These are phyloP conservation scores for Notarius quadriscutis DNA, from an alignment of 2,113 vertebrate species.

Conservation along the genomic window DNA sequence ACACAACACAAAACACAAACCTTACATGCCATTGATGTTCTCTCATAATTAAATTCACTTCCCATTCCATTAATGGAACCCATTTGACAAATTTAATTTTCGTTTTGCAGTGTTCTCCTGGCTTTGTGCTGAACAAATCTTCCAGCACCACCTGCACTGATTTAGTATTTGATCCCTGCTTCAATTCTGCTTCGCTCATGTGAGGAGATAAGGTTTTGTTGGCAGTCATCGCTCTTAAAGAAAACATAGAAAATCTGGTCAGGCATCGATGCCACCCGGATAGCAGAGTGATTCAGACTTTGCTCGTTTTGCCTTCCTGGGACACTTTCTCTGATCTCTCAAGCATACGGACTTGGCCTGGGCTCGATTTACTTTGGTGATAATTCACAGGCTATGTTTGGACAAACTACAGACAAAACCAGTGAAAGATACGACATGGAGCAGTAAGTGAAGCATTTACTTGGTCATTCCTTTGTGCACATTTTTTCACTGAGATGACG, in stretches of 20 bases:
- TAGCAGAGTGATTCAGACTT: slow-evolving; percentile 16
- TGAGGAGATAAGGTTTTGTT: slow-evolving; percentile 35
- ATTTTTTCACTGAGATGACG: slow-evolving; percentile 5
- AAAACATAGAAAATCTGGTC: slow-evolving; percentile 21
- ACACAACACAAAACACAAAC: background rate
- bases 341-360: slow-evolving; percentile 12
- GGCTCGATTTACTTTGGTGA: slow-evolving; percentile 12
- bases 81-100: background rate
- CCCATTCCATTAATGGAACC: background rate
- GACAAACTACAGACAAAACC: background rate
- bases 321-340: slow-evolving; percentile 28
- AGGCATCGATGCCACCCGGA: slow-evolving; percentile 17
- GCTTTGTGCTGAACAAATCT: slow-evolving; percentile 5
- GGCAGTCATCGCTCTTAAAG: slow-evolving; percentile 5
- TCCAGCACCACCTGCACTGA: slow-evolving; percentile 26
- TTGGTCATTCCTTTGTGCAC: background rate
- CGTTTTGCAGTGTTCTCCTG: background rate
- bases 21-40: background rate
- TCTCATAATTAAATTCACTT: slow-evolving; percentile 10
- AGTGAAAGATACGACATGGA: background rate
- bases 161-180: slow-evolving; percentile 27
- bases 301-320: slow-evolving; percentile 3
- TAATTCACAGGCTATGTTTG: background rate
- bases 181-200: slow-evolving; percentile 7
- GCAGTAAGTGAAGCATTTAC: background rate